Evolutionary conservation across 1,140 invertebrate species (phyloP), one percentile per base, ranked within the genome.

Genomic region (Bursaphelenchus mucronatus): DNA sequence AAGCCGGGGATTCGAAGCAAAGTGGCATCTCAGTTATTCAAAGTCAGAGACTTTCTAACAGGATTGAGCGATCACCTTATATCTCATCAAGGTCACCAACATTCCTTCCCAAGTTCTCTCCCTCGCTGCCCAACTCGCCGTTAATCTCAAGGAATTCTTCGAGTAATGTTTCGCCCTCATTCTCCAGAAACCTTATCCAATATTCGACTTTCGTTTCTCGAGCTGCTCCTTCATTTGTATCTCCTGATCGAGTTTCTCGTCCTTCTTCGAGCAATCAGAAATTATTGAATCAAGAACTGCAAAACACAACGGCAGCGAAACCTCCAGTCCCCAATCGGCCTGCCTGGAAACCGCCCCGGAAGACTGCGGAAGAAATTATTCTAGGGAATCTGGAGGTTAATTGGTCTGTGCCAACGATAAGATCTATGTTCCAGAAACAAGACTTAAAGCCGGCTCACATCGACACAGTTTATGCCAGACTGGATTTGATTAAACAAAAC

Each of bases 381-480:
- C 41, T 63, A 3, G 62, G 44, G 19, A 9, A 30, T 21, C 39
- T 39, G 30, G 15, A 41, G 9, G 55, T 17, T 1, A 59, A 50
- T 39, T 64, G 63, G 63, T 64, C 63, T 0, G 63, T 64, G 3
- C 15, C 39, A 10, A 43, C 44, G n/a, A 39, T 64, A 8, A 55
- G 63, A 13, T 41, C 43, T 9, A 19, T 39, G 44, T 64, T 64
- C 51, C 63, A 64, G 44, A 55, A 59, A 50, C 30, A 45, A 44
- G 63, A 64, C 30, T 40, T 52, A 11, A 49, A 55, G 30, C 55
- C 63, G 7, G 21, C 63, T 30, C 41, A 49, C 19, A 49, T 64
- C 51, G 63, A 64, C 41, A 64, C 63, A 30, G 21, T 64, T 9
- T 64, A 64, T 30, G 63, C 63, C 4, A 64, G 30, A 39, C 55